Percentiles rank a stretch among this genome's conserved stretches.
phyloP scores from a whole-genome alignment of 2,113 vertebrate genomes.

The Abramis brama region DNA sequence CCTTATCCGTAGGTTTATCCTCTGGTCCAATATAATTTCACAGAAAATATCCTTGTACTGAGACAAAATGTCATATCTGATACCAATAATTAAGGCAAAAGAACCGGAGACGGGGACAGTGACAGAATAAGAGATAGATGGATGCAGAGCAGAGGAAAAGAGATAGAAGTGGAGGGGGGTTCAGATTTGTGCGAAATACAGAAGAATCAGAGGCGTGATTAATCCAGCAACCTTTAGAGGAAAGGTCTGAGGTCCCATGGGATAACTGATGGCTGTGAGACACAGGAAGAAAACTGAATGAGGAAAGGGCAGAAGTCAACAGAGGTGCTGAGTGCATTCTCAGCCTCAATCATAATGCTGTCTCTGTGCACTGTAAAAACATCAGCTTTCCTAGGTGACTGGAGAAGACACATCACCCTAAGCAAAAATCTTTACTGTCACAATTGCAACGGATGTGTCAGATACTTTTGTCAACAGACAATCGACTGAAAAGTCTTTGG shows the following conservation, averaged over 20 bases:
- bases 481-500: not conserved
- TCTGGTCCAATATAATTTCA: not conserved
- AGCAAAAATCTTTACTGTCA: not conserved
- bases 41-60: conserved; percentile 12
- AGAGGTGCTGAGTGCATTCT: conserved; percentile 35
- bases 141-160: conserved; percentile 19
- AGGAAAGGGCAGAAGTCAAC: conserved; percentile 68
- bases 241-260: conserved; percentile 69
- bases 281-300: conserved; percentile 57
- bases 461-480: not conserved
- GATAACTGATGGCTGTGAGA: conserved; percentile 69
- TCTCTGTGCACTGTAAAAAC: not conserved
- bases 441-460: not conserved
- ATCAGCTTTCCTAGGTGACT: conserved; percentile 10
- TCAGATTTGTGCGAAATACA: conserved; percentile 13
- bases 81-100: conserved; percentile 23
- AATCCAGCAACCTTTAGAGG: conserved; percentile 77
- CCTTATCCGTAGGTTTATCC: not conserved
- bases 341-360: conserved; percentile 23
- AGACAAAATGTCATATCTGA: conserved; percentile 42
- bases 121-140: conserved; percentile 52
- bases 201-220: conserved; percentile 69
- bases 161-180: conserved; percentile 52
- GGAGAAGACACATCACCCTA: not conserved
- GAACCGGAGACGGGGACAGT: conserved; percentile 43